These are phyloP conservation scores for Edolisoma coerulescens DNA, from an alignment of 2,113 vertebrate genomes.

Conservation along the genomic window DNA sequence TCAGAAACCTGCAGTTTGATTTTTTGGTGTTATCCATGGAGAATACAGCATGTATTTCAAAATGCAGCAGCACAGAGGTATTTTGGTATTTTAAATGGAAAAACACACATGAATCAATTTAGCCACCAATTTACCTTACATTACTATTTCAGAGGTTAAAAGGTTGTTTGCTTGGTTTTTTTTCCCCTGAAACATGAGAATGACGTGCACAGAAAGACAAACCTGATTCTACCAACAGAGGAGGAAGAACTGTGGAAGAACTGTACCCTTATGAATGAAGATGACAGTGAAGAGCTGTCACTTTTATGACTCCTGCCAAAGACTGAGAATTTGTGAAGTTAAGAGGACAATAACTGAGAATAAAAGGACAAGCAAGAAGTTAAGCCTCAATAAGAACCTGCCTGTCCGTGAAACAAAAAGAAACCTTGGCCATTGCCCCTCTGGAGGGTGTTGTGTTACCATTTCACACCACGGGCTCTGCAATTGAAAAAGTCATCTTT, in stretches of 20 bases:
- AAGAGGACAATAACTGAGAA: background rate
- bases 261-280: background rate
- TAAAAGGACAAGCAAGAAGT: background rate
- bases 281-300: background rate
- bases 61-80: background rate
- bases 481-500: background rate
- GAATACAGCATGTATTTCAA: background rate
- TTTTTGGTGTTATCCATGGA: background rate
- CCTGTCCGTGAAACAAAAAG: background rate
- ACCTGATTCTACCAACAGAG: background rate
- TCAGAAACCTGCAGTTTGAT: background rate
- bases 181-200: background rate
- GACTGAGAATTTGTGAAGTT: background rate
- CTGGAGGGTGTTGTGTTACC: background rate
- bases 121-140: background rate
- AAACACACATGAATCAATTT: background rate
- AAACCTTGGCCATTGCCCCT: background rate
- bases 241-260: background rate
- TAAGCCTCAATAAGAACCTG: background rate
- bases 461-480: background rate
- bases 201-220: background rate
- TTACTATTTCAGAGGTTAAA: background rate
- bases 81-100: background rate
- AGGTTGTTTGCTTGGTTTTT: background rate
- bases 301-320: background rate